A percentile compares a stretch with the other conserved stretches of the same genome.
phyloP scores from a whole-genome alignment of 2,113 vertebrate species.

The Clarias magur region DNA sequence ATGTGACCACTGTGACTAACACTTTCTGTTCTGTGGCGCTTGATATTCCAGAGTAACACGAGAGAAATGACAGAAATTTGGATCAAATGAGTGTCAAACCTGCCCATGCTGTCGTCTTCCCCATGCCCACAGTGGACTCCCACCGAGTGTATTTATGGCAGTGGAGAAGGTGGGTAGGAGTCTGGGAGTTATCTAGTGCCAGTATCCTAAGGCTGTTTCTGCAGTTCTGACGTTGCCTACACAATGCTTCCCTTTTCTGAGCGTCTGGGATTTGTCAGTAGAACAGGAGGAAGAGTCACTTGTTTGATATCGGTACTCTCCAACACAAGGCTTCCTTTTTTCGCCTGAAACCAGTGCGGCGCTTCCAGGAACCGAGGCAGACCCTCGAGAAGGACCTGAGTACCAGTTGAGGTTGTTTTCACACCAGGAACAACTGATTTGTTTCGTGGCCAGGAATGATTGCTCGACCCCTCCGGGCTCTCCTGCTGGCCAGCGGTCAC shows the following conservation, averaged over 20 bases:
- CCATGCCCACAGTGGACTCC: conserved; percentile 4
- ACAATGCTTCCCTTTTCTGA: neutral
- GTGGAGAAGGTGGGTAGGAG: conserved; percentile 18
- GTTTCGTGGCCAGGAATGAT: no score
- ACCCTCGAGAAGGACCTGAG: conserved; percentile 26
- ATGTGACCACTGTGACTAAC: neutral
- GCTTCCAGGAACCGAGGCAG: conserved; percentile 62
- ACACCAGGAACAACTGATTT: no score
- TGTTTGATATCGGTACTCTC: neutral
- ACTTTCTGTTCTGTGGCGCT: neutral
- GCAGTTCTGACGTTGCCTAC: neutral
- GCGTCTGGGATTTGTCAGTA: neutral
- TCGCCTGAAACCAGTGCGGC: conserved; percentile 40
- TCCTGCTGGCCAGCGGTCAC: no score
- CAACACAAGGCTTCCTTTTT: neutral
- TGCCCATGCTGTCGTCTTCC: conserved; percentile 22
- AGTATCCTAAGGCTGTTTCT: conserved; percentile 21
- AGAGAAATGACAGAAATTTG: neutral
- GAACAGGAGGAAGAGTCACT: neutral
- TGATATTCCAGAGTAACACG: neutral
- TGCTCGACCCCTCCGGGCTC: no score
- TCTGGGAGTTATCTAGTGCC: neutral
- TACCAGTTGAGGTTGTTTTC: conserved; percentile 25
- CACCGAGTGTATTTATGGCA: conserved; percentile 26
- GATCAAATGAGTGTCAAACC: conserved; percentile 16